Percentiles rank a stretch among this genome's conserved stretches.
These are phyloP conservation scores for Dendrophyllia cribrosa DNA, from an alignment of 64 coral and sea anemone species.

Conservation along the genomic window DNA sequence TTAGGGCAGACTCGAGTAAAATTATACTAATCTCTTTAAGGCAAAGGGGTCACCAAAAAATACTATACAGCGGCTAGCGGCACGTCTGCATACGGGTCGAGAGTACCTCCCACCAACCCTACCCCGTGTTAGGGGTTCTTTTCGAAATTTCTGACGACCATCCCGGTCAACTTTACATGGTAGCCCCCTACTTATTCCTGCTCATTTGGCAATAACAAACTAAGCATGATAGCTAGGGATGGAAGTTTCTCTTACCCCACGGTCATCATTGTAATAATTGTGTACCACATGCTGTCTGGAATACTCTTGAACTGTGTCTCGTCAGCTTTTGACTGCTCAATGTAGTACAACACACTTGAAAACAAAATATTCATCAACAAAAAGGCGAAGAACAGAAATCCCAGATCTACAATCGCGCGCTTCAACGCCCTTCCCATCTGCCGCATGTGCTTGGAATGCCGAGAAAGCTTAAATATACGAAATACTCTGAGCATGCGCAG, in stretches of 20 bases:
- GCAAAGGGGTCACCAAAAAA: too few relatives aligned
- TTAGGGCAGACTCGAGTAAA: too few relatives aligned
- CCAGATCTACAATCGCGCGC: slow-evolving; percentile 59
- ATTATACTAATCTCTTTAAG: too few relatives aligned
- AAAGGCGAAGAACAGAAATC: slow-evolving; percentile 72
- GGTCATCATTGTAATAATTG: slow-evolving; percentile 77
- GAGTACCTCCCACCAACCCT: too few relatives aligned
- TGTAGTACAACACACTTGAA: slow-evolving; percentile 72
- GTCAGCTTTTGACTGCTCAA: slow-evolving; percentile 34
- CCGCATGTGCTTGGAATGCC: slow-evolving; percentile 63
- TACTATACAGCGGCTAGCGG: too few relatives aligned
- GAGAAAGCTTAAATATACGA: slow-evolving; percentile 76
- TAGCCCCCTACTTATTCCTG: too few relatives aligned
- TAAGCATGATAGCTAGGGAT: too few relatives aligned
- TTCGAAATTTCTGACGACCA: too few relatives aligned
- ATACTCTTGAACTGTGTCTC: slow-evolving; percentile 66
- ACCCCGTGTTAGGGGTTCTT: too few relatives aligned
- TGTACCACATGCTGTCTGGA: slow-evolving; percentile 84
- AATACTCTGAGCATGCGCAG: slow-evolving; percentile 76
- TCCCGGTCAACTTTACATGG: too few relatives aligned
- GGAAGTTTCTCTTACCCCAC: slow-evolving; percentile 51
- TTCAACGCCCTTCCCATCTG: slow-evolving; percentile 72
- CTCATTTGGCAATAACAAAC: too few relatives aligned
- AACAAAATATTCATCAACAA: slow-evolving; percentile 66
- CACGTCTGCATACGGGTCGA: too few relatives aligned